Evolutionary conservation across 53 echinoderm and acorn worm species (phyloP), one percentile per base, ranked within the genome.

Genomic region (Luidia sarsii): DNA sequence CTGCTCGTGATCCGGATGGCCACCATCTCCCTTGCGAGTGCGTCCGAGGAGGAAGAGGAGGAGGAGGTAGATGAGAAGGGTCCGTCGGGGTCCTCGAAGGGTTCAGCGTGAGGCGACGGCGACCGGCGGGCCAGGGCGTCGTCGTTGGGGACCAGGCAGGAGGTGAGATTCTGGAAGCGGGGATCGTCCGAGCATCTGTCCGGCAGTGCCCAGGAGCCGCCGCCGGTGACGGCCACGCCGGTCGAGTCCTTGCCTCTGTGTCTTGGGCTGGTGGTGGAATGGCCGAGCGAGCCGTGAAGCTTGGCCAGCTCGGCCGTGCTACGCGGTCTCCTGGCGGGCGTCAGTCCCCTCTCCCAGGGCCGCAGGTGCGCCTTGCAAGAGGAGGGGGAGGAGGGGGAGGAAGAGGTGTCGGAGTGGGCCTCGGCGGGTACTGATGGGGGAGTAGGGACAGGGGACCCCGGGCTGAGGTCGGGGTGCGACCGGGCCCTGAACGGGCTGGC

Each of bases 161-260:
- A 87, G 15, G 82, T 60, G 19, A 87, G 86, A 33, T 83, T 75
- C 50, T 83, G 82, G 37, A 87, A 91, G 25, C 91, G 65, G 48
- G 91, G 91, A 39, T 87, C 91, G 15, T 43, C 71, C 0, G 80
- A 33, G n/a, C 73, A 46, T 60, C 45, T 72, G 8, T 28, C 77
- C 45, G 59, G 38, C 35, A n/a, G n/a, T n/a, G n/a, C n/a, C n/a
- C n/a, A n/a, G n/a, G n/a, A n/a, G n/a, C n/a, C n/a, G n/a, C 35
- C 49, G 24, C 28, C 1, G 5, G 52, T 39, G 13, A 33, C 23
- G 11, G 79, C 33, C 63, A 69, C 70, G 45, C 62, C 63, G 22
- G 81, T 82, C 8, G 87, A 87, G 55, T 82, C 82, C 23, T 71
- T 32, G n/a, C 43, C 39, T 54, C 82, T 65, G 24, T 36, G 11